phyloP scores from a whole-genome alignment of 2,888 invertebrate genomes.

The Aspidapion aeneum region DNA sequence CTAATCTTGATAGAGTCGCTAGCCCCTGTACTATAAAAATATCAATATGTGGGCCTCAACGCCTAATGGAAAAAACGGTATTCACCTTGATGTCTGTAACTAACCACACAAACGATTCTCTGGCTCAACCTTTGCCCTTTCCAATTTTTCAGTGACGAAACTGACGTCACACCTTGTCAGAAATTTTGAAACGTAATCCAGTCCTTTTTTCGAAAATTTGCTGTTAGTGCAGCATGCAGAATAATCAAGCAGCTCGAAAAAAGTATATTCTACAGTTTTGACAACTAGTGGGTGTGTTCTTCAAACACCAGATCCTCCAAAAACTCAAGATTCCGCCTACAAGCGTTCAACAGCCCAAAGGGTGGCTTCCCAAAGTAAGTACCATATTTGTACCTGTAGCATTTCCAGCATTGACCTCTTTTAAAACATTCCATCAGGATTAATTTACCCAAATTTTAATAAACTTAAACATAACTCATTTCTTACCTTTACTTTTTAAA shows the following conservation, averaged over 20 bases:
- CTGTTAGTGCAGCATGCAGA: background rate
- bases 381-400: conserved; percentile 52
- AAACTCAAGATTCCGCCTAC: conserved; percentile 79
- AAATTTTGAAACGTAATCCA: background rate
- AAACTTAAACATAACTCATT: no score
- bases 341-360: conserved; percentile 75
- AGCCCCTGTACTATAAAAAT: no score
- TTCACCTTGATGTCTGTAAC: no score
- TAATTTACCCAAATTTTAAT: no score
- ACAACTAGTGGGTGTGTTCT: conserved; percentile 43
- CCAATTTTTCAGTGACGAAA: background rate
- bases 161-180: background rate
- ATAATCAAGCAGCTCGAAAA: background rate
- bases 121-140: background rate
- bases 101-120: no score
- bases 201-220: conserved; percentile 18
- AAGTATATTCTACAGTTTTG: conserved; percentile 36
- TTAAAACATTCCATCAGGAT: no score
- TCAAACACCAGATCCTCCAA: conserved; percentile 48
- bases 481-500: no score
- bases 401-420: background rate
- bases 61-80: no score
- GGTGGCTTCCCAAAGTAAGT: conserved; percentile 72
- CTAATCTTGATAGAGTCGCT: no score
- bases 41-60: no score